Percentiles rank a stretch among this genome's conserved stretches.
These are phyloP conservation scores for Crocallis elinguaria DNA, from an alignment of 2,888 invertebrate species.

Conservation along the genomic window DNA sequence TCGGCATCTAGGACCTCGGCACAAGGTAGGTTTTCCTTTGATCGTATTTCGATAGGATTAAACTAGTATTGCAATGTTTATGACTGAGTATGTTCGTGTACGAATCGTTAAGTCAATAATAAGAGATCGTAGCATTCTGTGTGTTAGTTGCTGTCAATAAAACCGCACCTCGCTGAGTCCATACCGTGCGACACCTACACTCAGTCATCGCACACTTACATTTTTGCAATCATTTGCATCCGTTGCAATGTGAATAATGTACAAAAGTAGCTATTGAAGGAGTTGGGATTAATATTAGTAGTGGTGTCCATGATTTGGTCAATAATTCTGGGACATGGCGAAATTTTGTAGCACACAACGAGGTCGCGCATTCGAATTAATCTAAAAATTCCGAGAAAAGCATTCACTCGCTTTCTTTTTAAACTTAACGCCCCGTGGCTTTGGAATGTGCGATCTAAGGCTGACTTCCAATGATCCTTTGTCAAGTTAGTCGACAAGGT, in stretches of 20 bases:
- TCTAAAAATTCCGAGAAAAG: background rate
- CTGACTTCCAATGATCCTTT: background rate
- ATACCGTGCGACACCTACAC: constrained; percentile 10
- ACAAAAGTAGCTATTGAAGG: constrained; percentile 38
- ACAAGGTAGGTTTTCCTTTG: constrained; percentile 73
- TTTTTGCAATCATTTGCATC: constrained; percentile 17
- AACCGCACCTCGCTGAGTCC: background rate
- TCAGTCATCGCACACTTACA: constrained; percentile 23
- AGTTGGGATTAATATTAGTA: constrained; percentile 27
- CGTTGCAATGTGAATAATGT: constrained; percentile 51
- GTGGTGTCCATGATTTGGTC: constrained; percentile 31
- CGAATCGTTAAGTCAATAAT: background rate
- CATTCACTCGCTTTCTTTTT: background rate
- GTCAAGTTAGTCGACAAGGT: too few species aligned
- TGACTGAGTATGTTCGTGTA: constrained; percentile 18
- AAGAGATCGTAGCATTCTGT: background rate
- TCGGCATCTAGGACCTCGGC: constrained; percentile 87
- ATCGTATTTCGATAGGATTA: background rate
- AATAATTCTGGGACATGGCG: constrained; percentile 30
- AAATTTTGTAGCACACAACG: constrained; percentile 10
- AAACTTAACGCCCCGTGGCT: background rate
- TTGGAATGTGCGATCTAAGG: constrained; percentile 2
- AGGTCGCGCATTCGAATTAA: background rate
- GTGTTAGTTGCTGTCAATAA: too few species aligned
- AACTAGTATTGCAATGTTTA: constrained; percentile 10